Percentiles rank a stretch among this genome's conserved stretches.
Conservation (phyloP, 2,888 invertebrate genomes). For the Athalia rosae region DNA sequence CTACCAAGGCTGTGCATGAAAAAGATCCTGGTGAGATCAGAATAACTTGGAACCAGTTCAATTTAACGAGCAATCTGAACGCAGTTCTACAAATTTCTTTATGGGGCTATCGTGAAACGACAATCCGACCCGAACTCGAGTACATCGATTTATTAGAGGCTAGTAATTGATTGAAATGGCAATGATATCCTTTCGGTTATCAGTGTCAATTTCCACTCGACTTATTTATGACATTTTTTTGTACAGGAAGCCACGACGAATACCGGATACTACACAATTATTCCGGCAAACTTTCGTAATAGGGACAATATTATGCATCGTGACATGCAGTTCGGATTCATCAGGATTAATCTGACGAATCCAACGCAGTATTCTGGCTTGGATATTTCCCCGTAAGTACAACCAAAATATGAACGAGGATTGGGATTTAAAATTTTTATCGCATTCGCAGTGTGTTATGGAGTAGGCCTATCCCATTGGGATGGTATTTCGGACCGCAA, state of each 20-base stretch:
- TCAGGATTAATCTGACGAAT: conserved; percentile 90
- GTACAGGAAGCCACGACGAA: conserved; percentile 75
- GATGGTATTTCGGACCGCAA: conserved; percentile 93
- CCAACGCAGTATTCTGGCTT: conserved; percentile 81
- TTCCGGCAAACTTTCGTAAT: conserved; percentile 83
- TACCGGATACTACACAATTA: conserved; percentile 83
- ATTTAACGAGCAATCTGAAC: conserved; percentile 87
- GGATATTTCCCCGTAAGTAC: conserved; percentile 84
- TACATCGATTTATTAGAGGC: conserved; percentile 86
- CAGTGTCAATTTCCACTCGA: background rate
- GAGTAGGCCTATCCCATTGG: conserved; percentile 94
- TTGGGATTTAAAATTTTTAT: background rate
- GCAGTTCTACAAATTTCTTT: conserved; percentile 87
- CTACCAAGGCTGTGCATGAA: conserved; percentile 83
- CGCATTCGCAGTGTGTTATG: conserved; percentile 79
- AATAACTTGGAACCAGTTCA: conserved; percentile 89
- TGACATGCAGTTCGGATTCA: conserved; percentile 90
- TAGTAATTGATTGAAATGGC: conserved; percentile 65
- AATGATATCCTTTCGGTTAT: background rate
- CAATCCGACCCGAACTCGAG: conserved; percentile 86
- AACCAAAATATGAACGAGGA: background rate
- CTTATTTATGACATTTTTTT: conserved; percentile 17
- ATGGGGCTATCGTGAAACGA: conserved; percentile 93
- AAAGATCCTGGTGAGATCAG: conserved; percentile 84
- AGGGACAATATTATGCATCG: conserved; percentile 81